Conservation (phyloP, 2,888 invertebrate genomes). For the Lepidonotus clava region DNA sequence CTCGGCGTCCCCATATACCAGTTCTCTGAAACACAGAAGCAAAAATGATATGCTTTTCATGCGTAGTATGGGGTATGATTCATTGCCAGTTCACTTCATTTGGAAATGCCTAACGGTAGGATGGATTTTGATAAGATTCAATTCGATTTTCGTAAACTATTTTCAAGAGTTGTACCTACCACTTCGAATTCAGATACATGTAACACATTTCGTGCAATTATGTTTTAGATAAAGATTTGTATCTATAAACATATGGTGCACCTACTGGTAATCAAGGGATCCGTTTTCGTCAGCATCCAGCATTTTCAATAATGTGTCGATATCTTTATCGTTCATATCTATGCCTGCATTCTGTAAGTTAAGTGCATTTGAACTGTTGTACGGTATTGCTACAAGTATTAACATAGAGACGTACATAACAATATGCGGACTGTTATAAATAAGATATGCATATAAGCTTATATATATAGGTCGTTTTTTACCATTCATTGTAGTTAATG, state of each 20-base stretch:
- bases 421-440: neutral
- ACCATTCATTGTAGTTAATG: neutral
- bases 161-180: neutral
- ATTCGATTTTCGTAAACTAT: neutral
- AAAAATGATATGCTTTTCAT: neutral
- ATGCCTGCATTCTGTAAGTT: conserved; percentile 66
- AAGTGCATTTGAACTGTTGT: neutral
- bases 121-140: neutral
- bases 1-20: neutral
- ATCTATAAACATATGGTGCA: neutral
- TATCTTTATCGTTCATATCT: conserved; percentile 69
- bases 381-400: neutral
- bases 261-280: conserved; percentile 45
- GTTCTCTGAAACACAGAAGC: neutral
- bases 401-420: neutral
- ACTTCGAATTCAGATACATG: neutral
- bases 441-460: neutral
- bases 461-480: neutral
- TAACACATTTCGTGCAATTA: neutral
- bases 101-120: neutral
- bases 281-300: conserved; percentile 42
- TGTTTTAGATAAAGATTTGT: neutral
- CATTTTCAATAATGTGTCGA: conserved; percentile 63
- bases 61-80: neutral
- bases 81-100: no score